Evolutionary conservation across 2,888 invertebrate genomes (phyloP), one percentile per base, ranked within the genome.

Genomic region (Caenorhabditis plicata): DNA sequence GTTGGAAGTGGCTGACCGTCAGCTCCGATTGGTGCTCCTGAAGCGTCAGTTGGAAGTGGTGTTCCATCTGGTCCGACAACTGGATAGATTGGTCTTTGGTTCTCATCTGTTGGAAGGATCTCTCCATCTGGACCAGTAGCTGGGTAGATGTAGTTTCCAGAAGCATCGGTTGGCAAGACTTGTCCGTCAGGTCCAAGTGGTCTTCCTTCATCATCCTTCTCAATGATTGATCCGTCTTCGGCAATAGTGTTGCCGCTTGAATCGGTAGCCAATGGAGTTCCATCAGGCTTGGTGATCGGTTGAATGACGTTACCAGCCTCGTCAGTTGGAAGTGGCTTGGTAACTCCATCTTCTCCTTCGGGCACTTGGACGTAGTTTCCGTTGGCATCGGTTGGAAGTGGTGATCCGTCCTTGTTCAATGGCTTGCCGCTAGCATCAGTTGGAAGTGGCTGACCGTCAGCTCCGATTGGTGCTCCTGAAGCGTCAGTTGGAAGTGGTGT

Each of bases 361-460:
- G 70, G 42, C n/a, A 71, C 60, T 22, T 56, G 39, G 20, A 74
- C 42, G 15, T 22, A 31, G 19, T 52, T 54, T 17, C 73, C 69
- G 15, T 46, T 41, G 27, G 51, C 46, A 42, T 72, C 73, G 5
- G 73, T 72, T 0, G 72, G 72, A 31, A 71, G 47, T 7, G 71
- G 71, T 35, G 15, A 3, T 35, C 68, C 50, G 57, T 57, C 57
- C 3, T 38, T 35, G 8, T 27, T 27, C 27, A 57, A 23, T n/a
- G 57, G 51, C 13, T 40, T 40, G 38, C 57, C 57, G 20, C 44
- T 35, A 11, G 50, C 31, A 42, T 57, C 50, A 11, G 55, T 55
- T 5, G 55, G 43, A 29, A 55, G 27, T 26, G 44, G 38, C 4
- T 36, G 20, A 38, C 55, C 55, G 36, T 67, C 60, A 11, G 64